Evolutionary conservation across 2,113 vertebrate species (phyloP).

Genomic region (Crypturellus undulatus): DNA sequence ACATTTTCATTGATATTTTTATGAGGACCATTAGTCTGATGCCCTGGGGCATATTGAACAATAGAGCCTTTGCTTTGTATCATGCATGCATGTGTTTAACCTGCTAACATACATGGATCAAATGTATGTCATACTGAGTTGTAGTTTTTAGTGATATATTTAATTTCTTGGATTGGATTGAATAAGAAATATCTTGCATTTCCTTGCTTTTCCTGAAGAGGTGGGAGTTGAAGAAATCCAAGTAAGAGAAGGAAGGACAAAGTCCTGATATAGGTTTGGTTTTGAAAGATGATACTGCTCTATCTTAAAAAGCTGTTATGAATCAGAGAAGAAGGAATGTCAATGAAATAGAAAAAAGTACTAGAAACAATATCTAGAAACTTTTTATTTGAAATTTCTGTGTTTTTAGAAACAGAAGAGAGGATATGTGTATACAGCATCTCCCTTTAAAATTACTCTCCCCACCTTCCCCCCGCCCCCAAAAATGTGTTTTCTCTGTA

Average conservation of each 20-base stretch:
- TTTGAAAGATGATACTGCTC: not conserved
- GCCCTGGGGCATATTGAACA: not conserved
- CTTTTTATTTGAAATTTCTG: not conserved
- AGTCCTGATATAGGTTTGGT: accelerated
- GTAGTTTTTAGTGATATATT: not conserved
- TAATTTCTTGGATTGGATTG: not conserved
- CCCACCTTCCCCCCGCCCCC: no score
- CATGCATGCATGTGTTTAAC: accelerated
- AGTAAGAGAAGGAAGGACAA: accelerated
- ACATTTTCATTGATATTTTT: not conserved
- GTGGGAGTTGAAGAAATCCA: not conserved
- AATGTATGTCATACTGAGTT: not conserved
- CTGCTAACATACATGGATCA: accelerated
- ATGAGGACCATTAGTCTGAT: not conserved
- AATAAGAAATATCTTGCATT: not conserved
- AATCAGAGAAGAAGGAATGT: not conserved
- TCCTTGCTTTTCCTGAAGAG: not conserved
- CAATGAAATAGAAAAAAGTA: not conserved
- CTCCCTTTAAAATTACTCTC: not conserved
- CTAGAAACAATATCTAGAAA: not conserved
- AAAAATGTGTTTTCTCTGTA: not conserved
- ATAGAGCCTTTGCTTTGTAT: not conserved
- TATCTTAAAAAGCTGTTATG: not conserved
- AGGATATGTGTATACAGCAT: accelerated
- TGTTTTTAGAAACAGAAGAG: not conserved